These are phyloP conservation scores for Pycnomerus fuliginosus DNA, from an alignment of 2,888 invertebrate genomes.

Conservation along the genomic window DNA sequence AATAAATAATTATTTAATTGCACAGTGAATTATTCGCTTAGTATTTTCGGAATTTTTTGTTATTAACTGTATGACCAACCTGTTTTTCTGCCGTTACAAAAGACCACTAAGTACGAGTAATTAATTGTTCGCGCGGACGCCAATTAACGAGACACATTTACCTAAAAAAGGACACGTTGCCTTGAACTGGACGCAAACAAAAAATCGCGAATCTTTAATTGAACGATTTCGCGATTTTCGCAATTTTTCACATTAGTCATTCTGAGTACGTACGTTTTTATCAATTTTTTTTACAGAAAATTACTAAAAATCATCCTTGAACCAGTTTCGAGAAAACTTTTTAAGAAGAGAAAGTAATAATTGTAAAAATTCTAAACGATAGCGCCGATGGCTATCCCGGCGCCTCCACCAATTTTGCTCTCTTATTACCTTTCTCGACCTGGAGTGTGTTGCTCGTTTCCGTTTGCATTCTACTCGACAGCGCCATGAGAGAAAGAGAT, in stretches of 20 bases:
- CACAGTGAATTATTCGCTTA: conserved; percentile 17
- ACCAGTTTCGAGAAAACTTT: too few species aligned
- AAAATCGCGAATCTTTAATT: conserved; percentile 1
- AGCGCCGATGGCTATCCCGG: too few species aligned
- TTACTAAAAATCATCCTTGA: too few species aligned
- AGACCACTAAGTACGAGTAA: conserved; percentile 12
- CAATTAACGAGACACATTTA: conserved; percentile 16
- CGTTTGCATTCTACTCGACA: too few species aligned
- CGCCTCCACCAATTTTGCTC: too few species aligned
- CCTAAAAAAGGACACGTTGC: conserved; percentile 13
- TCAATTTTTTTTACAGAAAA: too few species aligned
- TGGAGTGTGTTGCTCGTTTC: too few species aligned
- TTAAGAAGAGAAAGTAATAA: too few species aligned
- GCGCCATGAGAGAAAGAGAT: too few species aligned
- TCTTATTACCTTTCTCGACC: too few species aligned
- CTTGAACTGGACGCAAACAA: conserved; percentile 10
- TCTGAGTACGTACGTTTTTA: too few species aligned
- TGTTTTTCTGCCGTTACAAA: conserved; percentile 12
- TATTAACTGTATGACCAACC: conserved; percentile 4
- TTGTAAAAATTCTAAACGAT: too few species aligned
- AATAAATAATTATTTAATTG: conserved; percentile 23
- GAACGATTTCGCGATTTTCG: conserved; percentile 1
- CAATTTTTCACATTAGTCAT: not conserved
- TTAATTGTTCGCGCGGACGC: conserved; percentile 19
- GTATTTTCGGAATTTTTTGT: conserved; percentile 6